Evolutionary conservation across 2,113 vertebrate genomes (phyloP), one percentile per base, ranked within the genome.

Genomic region (Austrofundulus limnaeus): DNA sequence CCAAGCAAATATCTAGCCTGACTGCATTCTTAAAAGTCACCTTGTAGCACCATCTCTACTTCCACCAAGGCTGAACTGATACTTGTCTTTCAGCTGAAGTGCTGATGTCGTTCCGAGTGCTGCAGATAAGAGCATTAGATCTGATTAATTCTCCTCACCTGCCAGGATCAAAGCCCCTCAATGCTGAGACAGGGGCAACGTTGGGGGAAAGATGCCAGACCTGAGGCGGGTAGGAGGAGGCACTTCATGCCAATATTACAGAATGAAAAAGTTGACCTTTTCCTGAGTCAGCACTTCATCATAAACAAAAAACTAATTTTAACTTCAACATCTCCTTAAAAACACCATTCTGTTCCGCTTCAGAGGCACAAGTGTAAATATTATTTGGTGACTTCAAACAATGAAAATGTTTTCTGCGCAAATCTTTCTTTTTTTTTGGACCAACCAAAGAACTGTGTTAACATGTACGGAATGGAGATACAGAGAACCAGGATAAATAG

Each of bases 121-220:
- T 65, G 52, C 70, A 70, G 59, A 63, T 81, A 88, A 91, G 76
- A 89, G 87, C 80, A 90, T 92, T 91, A 90, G 7, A 34, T 10
- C 66, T 66, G 66, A 82, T 84, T 84, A 80, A 78, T 83, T 68
- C 61, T 61, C 57, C 62, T 80, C 77, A 80, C 73, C 77, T 82
- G 73, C 61, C 75, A 34, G 39, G 21, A 42, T 77, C 68, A 81
- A 91, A 90, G 87, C 85, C 80, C 71, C 37, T 53, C 51, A 78
- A 16, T 88, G 90, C 87, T 89, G 87, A 86, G 74, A 65, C 60
- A 79, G 80, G 51, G 42, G 25, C 25, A 82, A 71, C 55, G n/a
- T n/a, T 20, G 28, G 14, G 56, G 58, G 61, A 72, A 31, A 70
- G 31, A 64, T 62, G 73, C 63, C 66, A 81, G 57, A 68, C 78